Base-by-base conservation (phyloP, 2,113 vertebrate species). In the Formicarius rufipectus region DNA sequence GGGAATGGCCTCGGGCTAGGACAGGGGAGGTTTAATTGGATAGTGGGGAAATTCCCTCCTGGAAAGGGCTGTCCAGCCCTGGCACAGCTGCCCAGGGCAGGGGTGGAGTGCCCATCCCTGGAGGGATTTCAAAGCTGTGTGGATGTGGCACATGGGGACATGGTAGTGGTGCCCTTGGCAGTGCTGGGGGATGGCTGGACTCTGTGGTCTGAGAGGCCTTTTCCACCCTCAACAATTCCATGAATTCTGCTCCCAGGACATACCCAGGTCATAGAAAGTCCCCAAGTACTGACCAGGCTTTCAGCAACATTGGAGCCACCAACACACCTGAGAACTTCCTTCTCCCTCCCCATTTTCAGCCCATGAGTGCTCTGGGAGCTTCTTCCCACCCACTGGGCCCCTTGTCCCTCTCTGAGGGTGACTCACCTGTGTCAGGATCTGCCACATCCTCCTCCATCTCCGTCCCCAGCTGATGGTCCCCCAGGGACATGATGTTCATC, bases 401-500 rank as follows among this genome's bases (percentile, higher is more conserved):
- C 0, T 0, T 2, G 37, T 40, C 19, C 84, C 84, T 28, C 0
- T 15, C 35, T 9, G 30, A 2, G 42, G 28, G 85, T 27, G 33
- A 96, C 97, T 97, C 80, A 98, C 98, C 79, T 0, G 80, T 45
- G 40, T 83, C 82, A 15, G 79, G 53, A 27, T 96, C 96, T 1
- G 80, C 76, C 0, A 0, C 11, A 2, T 69, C 63, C 21, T 76
- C 63, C 3, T 92, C 96, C 35, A 84, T 64, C 52, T 96, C 97
- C 0, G 59, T 35, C 71, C 83, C 93, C 0, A 40, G 87, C 37
- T 14, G 62, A 8, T 14, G 22, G 31, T 63, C 31, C 56, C 63
- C 90, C 95, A 96, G 90, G 20, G 98, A 98, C 81, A 93, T 86
- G 66, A 97, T 94, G 1, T 96, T 97, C 71, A 93, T 85, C 87